Conservation (phyloP, 2,888 invertebrate genomes). For the Papilio gigon region DNA sequence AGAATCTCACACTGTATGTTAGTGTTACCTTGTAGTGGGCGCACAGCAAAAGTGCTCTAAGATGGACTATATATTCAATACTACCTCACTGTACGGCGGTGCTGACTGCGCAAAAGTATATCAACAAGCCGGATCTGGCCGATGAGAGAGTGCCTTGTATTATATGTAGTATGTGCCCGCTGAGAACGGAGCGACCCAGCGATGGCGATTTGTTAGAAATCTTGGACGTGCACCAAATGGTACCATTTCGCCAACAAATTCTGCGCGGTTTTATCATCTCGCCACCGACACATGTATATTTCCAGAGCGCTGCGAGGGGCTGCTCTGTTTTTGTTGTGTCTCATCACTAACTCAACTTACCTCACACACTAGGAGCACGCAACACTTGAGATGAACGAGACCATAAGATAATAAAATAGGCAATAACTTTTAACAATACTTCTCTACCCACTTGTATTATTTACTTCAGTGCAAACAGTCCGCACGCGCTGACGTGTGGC, state of each 20-base stretch:
- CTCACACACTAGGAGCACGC: too few species aligned
- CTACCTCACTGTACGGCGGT: neutral
- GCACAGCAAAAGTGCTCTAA: too few species aligned
- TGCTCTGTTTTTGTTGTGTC: neutral
- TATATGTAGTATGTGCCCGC: too few species aligned
- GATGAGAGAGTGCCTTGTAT: neutral
- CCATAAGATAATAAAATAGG: neutral
- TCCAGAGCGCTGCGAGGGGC: neutral
- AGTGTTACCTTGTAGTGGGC: too few species aligned
- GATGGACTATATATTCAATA: too few species aligned
- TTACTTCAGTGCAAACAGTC: too few species aligned
- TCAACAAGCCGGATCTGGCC: neutral
- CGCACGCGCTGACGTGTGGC: too few species aligned
- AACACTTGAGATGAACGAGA: neutral
- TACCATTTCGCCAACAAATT: conserved; percentile 12
- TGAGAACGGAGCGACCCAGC: neutral
- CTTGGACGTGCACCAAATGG: conserved; percentile 19
- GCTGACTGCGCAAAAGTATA: neutral
- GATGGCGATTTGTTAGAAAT: conserved; percentile 13
- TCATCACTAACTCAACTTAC: neutral
- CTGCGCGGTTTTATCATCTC: conserved; percentile 11
- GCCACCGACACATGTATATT: conserved; percentile 12
- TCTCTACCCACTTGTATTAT: too few species aligned
- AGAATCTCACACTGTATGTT: too few species aligned
- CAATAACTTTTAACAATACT: neutral